phyloP scores from a whole-genome alignment of 1,140 invertebrate species.

The Lucilia cuprina region DNA sequence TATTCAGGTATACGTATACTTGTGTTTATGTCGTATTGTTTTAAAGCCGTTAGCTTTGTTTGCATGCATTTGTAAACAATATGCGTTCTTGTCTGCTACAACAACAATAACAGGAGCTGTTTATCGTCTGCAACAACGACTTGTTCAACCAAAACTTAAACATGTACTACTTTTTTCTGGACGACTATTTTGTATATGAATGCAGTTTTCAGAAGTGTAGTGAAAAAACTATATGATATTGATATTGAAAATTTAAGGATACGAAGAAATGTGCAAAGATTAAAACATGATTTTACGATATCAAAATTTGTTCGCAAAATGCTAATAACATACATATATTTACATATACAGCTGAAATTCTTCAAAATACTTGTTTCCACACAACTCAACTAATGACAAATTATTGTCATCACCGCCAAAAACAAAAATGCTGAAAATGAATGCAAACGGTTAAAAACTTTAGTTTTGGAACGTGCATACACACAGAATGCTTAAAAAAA shows the following conservation, averaged over 20 bases:
- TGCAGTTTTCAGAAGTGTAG: not conserved
- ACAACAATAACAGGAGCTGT: not conserved
- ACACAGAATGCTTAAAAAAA: not conserved
- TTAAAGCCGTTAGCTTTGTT: not conserved
- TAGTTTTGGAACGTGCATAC: not conserved
- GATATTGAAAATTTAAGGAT: not conserved
- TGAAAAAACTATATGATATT: not conserved
- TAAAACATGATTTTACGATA: no score
- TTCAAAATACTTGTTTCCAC: not conserved
- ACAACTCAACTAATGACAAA: not conserved
- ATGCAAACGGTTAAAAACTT: constrained; percentile 23
- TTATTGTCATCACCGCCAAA: not conserved
- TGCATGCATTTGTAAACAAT: not conserved
- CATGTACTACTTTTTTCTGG: not conserved
- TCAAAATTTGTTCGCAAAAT: not conserved
- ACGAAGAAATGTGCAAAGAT: no score
- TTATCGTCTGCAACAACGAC: not conserved
- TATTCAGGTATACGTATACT: no score
- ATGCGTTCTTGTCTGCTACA: not conserved
- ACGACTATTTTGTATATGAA: not conserved
- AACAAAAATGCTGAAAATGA: constrained; percentile 1
- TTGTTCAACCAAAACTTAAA: not conserved
- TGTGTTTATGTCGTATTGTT: not conserved
- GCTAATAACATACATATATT: no score
- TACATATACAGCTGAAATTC: not conserved